Percentiles rank a stretch among this genome's conserved stretches.
phyloP scores from a whole-genome alignment of 2,797 vertebrate species.

The Sebastes cheni region DNA sequence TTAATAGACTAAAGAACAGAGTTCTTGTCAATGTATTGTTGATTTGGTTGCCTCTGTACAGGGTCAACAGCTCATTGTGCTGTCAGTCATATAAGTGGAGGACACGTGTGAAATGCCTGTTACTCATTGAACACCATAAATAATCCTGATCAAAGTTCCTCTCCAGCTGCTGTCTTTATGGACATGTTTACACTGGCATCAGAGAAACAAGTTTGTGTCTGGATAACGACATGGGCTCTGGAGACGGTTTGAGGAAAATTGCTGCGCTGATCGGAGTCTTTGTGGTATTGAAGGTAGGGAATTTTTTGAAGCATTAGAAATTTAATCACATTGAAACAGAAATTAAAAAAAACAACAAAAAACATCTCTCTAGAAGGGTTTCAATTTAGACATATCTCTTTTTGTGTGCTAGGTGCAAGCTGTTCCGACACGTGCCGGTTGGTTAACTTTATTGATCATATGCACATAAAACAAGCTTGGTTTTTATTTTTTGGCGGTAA shows the following conservation, averaged over 20 bases:
- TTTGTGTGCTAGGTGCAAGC: constrained; percentile 64
- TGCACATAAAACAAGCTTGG: neutral
- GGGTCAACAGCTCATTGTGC: neutral
- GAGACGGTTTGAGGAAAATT: constrained; percentile 10
- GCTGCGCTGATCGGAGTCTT: constrained; percentile 53
- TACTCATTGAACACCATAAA: constrained; percentile 50
- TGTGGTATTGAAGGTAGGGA: constrained; percentile 61
- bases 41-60: neutral
- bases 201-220: neutral
- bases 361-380: neutral
- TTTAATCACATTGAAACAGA: neutral
- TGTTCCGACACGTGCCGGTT: constrained; percentile 58
- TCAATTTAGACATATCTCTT: neutral
- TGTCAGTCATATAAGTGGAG: neutral
- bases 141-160: constrained; percentile 72
- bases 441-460: constrained; percentile 3
- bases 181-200: constrained; percentile 8
- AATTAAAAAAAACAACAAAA: neutral
- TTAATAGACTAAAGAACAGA: neutral
- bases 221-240: constrained; percentile 57
- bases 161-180: constrained; percentile 25
- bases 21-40: too few species aligned
- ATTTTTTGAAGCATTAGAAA: neutral
- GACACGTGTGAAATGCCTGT: constrained; percentile 15
- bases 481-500: neutral